A percentile compares a stretch with the other conserved stretches of the same genome.
phyloP scores from a whole-genome alignment of 2,113 vertebrate species.

The Podocnemis expansa region DNA sequence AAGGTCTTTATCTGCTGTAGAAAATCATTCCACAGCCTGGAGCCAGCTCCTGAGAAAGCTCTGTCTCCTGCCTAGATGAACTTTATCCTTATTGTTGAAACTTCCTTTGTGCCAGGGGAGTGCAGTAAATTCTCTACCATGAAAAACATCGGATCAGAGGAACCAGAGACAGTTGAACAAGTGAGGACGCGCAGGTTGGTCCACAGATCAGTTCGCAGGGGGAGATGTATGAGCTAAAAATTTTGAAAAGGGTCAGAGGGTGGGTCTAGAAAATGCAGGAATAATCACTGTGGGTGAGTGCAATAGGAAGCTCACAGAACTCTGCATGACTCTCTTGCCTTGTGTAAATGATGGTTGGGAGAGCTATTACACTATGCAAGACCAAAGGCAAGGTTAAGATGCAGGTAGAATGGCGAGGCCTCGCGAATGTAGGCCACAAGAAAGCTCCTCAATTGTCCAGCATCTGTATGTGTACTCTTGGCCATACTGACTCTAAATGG shows the following conservation, averaged over 20 bases:
- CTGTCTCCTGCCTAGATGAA: neutral
- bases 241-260: neutral
- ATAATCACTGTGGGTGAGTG: neutral
- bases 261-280: neutral
- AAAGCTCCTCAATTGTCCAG: neutral
- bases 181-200: neutral
- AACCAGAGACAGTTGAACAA: neutral
- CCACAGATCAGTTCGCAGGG: rapidly evolving
- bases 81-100: neutral
- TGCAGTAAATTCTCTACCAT: neutral
- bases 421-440: neutral
- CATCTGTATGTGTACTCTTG: neutral
- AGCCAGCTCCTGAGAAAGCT: neutral
- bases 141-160: neutral
- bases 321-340: neutral
- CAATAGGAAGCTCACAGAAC: neutral
- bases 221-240: neutral
- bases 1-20: neutral
- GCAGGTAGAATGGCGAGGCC: neutral
- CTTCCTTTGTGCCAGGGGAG: neutral
- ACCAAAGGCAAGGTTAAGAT: neutral
- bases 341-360: neutral
- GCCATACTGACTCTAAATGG: neutral
- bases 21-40: neutral
- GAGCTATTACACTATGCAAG: neutral